phyloP scores from a whole-genome alignment of 2,113 vertebrate species.

The Ptychochromis oligacanthus region DNA sequence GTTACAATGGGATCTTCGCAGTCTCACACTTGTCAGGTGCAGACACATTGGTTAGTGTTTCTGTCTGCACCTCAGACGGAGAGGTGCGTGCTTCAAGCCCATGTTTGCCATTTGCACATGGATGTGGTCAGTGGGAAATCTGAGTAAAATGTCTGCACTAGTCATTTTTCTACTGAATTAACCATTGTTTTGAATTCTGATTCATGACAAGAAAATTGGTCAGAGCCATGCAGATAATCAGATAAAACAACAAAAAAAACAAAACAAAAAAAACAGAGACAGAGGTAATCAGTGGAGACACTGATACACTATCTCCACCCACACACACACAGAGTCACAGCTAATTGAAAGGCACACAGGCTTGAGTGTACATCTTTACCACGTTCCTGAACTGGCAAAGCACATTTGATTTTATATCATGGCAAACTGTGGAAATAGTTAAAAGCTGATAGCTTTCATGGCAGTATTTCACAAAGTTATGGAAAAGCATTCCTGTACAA shows the following conservation, averaged over 20 bases:
- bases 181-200: neutral
- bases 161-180: neutral
- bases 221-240: conserved; percentile 22
- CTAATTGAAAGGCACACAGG: neutral
- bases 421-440: neutral
- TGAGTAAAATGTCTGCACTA: neutral
- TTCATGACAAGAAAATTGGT: conserved; percentile 10
- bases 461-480: neutral
- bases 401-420: neutral
- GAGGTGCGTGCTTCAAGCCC: neutral
- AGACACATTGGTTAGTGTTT: neutral
- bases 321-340: neutral
- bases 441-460: neutral
- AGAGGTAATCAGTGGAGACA: conserved; percentile 13
- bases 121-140: neutral
- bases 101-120: neutral
- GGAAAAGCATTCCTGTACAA: neutral
- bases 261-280: neutral
- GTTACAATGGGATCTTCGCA: neutral
- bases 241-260: conserved; percentile 10
- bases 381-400: neutral
- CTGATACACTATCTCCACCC: conserved; percentile 6
- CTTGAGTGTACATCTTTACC: neutral
- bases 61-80: neutral
- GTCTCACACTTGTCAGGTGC: neutral